These are phyloP conservation scores for Pelusios castaneus DNA, from an alignment of 2,113 vertebrate genomes.

Conservation along the genomic window DNA sequence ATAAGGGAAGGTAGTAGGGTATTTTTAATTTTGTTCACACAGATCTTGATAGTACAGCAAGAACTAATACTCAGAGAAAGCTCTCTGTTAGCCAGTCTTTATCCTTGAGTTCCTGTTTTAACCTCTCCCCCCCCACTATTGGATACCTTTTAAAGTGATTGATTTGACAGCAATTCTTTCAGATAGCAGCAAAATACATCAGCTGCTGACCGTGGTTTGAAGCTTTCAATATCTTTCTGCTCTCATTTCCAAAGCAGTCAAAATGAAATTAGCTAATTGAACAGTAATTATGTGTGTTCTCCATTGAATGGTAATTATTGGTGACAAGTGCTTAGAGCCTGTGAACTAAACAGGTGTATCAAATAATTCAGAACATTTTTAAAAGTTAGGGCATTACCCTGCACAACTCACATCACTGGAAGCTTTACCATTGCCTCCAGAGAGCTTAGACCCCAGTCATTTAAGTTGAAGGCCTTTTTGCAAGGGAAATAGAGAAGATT, in stretches of 20 bases:
- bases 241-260: conserved; percentile 67
- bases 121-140: too few species aligned
- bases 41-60: neutral
- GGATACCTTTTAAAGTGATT: conserved; percentile 59
- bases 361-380: conserved; percentile 15
- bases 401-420: neutral
- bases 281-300: conserved; percentile 37
- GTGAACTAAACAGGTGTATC: conserved; percentile 23
- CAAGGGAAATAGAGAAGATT: conserved; percentile 19
- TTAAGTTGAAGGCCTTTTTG: conserved; percentile 31
- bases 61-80: conserved; percentile 54
- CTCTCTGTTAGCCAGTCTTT: conserved; percentile 8
- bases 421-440: neutral
- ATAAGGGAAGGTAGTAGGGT: neutral
- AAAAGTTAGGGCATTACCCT: neutral
- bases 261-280: conserved; percentile 67
- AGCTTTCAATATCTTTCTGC: conserved; percentile 62
- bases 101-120: neutral
- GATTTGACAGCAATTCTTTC: conserved; percentile 64
- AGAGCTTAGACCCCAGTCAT: neutral
- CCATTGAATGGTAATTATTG: conserved; percentile 51
- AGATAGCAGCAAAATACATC: conserved; percentile 52
- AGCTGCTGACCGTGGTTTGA: conserved; percentile 55
- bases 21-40: conserved; percentile 49
- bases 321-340: conserved; percentile 50